Evolutionary conservation across 1,140 invertebrate species (phyloP).

Genomic region (Drosophila littoralis): DNA sequence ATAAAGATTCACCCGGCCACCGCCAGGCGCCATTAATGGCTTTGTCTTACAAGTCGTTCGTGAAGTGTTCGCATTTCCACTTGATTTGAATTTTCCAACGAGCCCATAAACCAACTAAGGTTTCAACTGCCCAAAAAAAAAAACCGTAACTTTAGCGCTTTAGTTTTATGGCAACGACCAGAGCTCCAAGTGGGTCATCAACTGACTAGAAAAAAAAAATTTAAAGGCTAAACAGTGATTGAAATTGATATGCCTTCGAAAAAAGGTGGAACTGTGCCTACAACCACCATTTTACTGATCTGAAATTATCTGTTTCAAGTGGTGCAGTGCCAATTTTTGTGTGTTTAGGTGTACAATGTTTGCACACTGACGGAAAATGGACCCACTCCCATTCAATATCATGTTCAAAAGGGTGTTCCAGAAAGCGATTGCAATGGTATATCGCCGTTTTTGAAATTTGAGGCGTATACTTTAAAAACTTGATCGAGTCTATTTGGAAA

Average conservation of each 20-base stretch:
- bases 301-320: constrained; percentile 40
- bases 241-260: constrained; percentile 59
- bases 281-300: constrained; percentile 16
- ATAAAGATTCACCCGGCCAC: constrained; percentile 47
- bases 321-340: constrained; percentile 30
- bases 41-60: constrained; percentile 69
- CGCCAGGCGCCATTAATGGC: constrained; percentile 69
- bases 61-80: constrained; percentile 52
- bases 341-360: constrained; percentile 59
- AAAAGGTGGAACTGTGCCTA: constrained; percentile 41
- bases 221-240: constrained; percentile 24
- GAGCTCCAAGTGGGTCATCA: constrained; percentile 58
- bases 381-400: constrained; percentile 3
- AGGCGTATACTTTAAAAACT: too few relatives aligned
- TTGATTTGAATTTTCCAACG: constrained; percentile 63
- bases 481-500: too few relatives aligned
- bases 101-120: constrained; percentile 64
- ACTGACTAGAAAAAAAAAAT: constrained; percentile 9
- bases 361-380: constrained; percentile 2
- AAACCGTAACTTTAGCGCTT: constrained; percentile 47
- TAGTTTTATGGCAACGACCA: constrained; percentile 57
- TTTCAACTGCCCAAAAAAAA: constrained; percentile 29
- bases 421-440: background rate
- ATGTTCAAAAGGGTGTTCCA: constrained; percentile 9
- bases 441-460: too few relatives aligned